Conservation (phyloP, 2,888 invertebrate genomes). For the Muschampia plurimacula region DNA sequence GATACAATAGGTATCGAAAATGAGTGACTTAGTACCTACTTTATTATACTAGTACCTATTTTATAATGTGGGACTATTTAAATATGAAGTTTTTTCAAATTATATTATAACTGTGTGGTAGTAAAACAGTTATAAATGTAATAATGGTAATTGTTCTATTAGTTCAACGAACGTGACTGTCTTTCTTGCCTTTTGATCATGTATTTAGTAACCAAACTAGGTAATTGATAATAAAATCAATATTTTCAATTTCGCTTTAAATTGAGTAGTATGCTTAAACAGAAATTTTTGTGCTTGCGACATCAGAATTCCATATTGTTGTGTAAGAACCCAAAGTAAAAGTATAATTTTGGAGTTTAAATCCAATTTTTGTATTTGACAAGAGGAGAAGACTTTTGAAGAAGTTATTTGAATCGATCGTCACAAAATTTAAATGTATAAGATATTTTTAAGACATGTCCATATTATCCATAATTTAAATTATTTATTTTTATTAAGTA, state of each 20-base stretch:
- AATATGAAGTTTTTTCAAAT: background rate
- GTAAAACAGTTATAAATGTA: background rate
- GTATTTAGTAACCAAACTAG: background rate
- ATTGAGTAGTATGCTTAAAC: background rate
- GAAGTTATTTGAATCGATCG: background rate
- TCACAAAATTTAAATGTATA: background rate
- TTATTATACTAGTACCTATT: background rate
- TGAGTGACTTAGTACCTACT: background rate
- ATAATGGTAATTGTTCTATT: background rate
- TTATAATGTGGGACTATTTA: background rate
- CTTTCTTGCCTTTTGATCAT: background rate
- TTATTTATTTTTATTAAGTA: too few species aligned
- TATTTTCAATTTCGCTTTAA: background rate
- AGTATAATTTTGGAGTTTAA: background rate
- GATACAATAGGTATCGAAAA: background rate
- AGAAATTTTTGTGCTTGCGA: background rate
- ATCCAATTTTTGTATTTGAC: background rate
- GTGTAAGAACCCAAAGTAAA: background rate
- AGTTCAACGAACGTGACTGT: constrained; percentile 10
- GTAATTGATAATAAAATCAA: background rate
- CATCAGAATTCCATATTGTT: background rate
- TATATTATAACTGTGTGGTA: background rate
- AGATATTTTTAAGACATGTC: background rate
- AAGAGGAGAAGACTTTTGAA: background rate
- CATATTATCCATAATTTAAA: too few species aligned